phyloP scores from a whole-genome alignment of 2,113 vertebrate genomes.

The Xyrauchen texanus region DNA sequence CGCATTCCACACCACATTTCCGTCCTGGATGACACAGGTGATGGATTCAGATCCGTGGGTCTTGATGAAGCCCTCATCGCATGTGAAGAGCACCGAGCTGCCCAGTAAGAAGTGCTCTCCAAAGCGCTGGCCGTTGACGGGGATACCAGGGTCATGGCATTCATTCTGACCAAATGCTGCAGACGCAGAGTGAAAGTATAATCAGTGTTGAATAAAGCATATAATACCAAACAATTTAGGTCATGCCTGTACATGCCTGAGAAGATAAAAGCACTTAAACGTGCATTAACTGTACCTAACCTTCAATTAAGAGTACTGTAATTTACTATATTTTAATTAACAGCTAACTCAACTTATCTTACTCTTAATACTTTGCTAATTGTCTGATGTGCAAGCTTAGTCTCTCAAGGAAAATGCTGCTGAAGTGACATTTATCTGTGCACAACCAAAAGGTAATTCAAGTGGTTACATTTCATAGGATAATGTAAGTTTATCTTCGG shows the following conservation, averaged over 20 bases:
- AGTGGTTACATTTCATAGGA: too few relatives aligned
- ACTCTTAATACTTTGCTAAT: not conserved
- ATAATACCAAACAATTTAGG: not conserved
- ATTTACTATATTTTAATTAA: constrained; percentile 4
- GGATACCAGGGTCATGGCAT: constrained; percentile 95
- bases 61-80: constrained; percentile 95
- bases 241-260: not conserved
- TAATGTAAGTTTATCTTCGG: too few relatives aligned
- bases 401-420: not conserved
- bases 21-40: constrained; percentile 92
- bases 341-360: not conserved
- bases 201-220: constrained; percentile 21
- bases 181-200: constrained; percentile 22
- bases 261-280: not conserved
- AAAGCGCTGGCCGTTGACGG: constrained; percentile 91
- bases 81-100: constrained; percentile 93
- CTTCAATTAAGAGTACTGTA: constrained; percentile 15
- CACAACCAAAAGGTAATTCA: too few relatives aligned
- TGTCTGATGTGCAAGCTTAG: not conserved
- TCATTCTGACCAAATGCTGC: constrained; percentile 97
- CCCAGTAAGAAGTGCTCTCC: constrained; percentile 94
- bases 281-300: not conserved
- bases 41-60: constrained; percentile 94
- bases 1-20: constrained; percentile 95
- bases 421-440: not conserved